Base-by-base conservation (phyloP, 2,113 vertebrate species). In the Pleuronectes platessa region DNA sequence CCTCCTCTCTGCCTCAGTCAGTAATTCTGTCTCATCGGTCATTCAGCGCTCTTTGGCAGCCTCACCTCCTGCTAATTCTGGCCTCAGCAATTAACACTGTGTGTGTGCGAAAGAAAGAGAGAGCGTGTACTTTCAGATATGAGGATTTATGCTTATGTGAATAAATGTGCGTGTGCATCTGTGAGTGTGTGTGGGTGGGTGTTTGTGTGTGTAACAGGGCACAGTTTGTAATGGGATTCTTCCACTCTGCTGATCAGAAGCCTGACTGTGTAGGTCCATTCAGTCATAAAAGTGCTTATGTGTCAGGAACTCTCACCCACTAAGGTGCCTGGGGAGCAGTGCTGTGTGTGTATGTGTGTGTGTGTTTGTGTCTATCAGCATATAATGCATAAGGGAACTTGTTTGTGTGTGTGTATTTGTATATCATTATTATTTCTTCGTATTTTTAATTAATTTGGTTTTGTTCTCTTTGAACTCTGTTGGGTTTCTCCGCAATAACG, bases 241-340 rank as follows among this genome's bases (percentile, higher is more conserved):
- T 88, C 68, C 76, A 79, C 86, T 70, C 66, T 71, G 75, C 67
- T 84, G 84, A 87, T 83, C 87, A 88, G 71, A 79, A 5, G 73
- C 73, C 61, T 80, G 74, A 54, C 61, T 77, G 42, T 67, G 68
- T 71, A 8, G 45, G 47, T 79, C 76, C 69, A 74, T 24, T 86
- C 79, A 79, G 67, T 82, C 60, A 86, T 77, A 72, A 84, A 90
- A 89, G 74, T 84, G 83, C 71, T 85, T 86, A 70, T 77, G 62
- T 75, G 56, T 85, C 53, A 86, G 78, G 65, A 84, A 82, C 74
- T 65, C 80, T 87, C 65, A 76, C 79, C 74, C 24, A 81, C 67
- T 71, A 68, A 78, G 68, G 70, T 74, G 73, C 53, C 62, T 62
- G 27, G 56, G 75, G 71, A 87, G 56, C 20, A 9, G 13, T 24